Percentiles rank a stretch among this genome's conserved stretches.
These are phyloP conservation scores for Bombycilla garrulus DNA, from an alignment of 2,113 vertebrate genomes.

Conservation along the genomic window DNA sequence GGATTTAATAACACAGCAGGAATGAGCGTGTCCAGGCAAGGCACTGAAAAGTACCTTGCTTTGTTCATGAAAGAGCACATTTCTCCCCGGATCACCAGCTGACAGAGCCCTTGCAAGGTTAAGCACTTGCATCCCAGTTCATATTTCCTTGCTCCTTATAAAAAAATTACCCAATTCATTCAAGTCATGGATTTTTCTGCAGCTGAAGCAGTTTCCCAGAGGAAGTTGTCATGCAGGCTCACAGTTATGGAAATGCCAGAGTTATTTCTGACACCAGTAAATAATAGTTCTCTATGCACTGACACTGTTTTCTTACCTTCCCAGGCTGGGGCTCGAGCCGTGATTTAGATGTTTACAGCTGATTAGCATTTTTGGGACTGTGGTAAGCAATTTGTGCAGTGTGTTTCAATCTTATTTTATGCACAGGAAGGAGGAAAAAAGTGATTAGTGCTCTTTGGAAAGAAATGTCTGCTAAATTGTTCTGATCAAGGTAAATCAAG, in stretches of 20 bases:
- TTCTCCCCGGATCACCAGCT: not conserved
- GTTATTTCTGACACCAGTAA: slow-evolving; percentile 74
- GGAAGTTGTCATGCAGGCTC: slow-evolving; percentile 61
- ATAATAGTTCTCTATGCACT: slow-evolving; percentile 61
- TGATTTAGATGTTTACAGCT: slow-evolving; percentile 60
- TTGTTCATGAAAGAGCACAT: not conserved
- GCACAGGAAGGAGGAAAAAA: not conserved
- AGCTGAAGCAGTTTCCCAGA: slow-evolving; percentile 59
- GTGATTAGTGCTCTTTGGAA: slow-evolving; percentile 56
- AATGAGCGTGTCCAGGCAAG: not conserved
- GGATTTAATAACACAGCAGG: not conserved
- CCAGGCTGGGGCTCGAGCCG: slow-evolving; percentile 20
- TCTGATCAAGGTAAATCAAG: slow-evolving; percentile 67
- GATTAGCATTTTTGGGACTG: slow-evolving; percentile 62
- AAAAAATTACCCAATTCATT: slow-evolving; percentile 1
- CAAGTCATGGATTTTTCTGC: slow-evolving; percentile 56
- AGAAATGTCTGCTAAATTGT: slow-evolving; percentile 26
- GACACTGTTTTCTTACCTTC: slow-evolving; percentile 61
- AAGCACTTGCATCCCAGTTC: not conserved
- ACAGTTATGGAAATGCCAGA: slow-evolving; percentile 64
- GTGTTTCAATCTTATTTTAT: slow-evolving; percentile 36
- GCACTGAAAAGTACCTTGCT: not conserved
- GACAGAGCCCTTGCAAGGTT: slow-evolving; percentile 4
- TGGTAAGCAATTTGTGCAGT: slow-evolving; percentile 31
- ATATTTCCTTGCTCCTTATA: not conserved